These are phyloP conservation scores for Apolygus lucorum DNA, from an alignment of 1,140 invertebrate species.

Conservation along the genomic window DNA sequence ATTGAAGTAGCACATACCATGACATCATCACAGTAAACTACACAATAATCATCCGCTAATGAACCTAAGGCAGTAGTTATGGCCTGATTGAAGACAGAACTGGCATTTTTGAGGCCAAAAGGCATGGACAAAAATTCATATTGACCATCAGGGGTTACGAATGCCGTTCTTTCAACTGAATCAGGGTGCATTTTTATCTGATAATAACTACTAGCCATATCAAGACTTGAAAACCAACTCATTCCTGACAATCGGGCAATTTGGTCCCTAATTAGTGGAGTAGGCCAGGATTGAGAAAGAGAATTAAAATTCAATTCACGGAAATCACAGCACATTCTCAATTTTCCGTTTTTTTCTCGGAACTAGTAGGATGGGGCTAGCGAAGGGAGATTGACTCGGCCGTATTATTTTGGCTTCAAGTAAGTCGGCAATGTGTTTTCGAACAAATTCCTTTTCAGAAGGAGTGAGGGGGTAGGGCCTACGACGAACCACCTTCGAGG, in stretches of 20 bases:
- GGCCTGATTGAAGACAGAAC: conserved; percentile 41
- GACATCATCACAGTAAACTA: not conserved
- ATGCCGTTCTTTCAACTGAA: conserved; percentile 41
- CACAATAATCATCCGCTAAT: not conserved
- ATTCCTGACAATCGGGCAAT: too few relatives aligned
- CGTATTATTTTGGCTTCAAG: conserved; percentile 28
- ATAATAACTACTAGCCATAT: conserved; percentile 37
- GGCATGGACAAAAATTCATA: conserved; percentile 41
- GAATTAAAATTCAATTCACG: conserved; percentile 38
- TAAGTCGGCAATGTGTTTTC: conserved; percentile 12
- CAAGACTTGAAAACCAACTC: conserved; percentile 38
- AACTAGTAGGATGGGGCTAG: conserved; percentile 37
- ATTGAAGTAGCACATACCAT: not conserved
- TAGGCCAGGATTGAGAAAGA: conserved; percentile 36
- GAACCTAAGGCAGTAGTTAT: conserved; percentile 30
- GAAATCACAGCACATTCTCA: too few relatives aligned
- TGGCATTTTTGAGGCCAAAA: conserved; percentile 42
- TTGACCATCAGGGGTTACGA: conserved; percentile 38
- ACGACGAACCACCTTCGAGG: conserved; percentile 19
- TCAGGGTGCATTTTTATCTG: conserved; percentile 39
- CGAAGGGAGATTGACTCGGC: conserved; percentile 34
- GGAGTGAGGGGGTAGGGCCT: conserved; percentile 22
- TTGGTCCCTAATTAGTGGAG: too few relatives aligned
- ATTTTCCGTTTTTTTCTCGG: conserved; percentile 31
- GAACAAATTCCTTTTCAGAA: conserved; percentile 23